Evolutionary conservation across 2,113 vertebrate genomes (phyloP), one percentile per base, ranked within the genome.

Genomic region (Gorsachius goisagi): DNA sequence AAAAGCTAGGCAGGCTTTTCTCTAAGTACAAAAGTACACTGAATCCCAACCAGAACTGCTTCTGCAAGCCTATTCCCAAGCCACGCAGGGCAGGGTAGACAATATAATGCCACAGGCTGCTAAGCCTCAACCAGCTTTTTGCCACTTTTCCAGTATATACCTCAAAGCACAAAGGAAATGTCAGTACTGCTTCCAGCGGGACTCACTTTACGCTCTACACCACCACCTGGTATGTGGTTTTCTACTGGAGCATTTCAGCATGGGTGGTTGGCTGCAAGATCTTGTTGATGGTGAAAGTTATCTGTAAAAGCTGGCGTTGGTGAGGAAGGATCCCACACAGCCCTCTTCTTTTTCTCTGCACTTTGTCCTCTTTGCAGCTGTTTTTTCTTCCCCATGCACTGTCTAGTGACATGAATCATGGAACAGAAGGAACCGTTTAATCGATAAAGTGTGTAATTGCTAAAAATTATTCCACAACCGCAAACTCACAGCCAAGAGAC

Each of bases 391-490:
- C 30, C 26, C 4, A 0, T 49, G 58, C 18, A 55, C 35, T 84
- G 69, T 35, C 80, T 86, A 79, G 50, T 88, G 78, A 88, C 81
- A 93, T 53, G 77, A 94, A 87, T 87, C 76, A 92, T 18, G 50
- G 66, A 94, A 78, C 68, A 93, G 90, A 89, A 94, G 86, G 52
- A 95, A 78, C 12, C 76, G 28, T 88, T 96, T 95, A 95, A 93
- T 95, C 95, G 95, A 75, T 93, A 92, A 77, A 5, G 22, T 76
- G n/a, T 85, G 90, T 95, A 97, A 97, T 93, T 96, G 84, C 69
- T 95, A 85, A 94, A 95, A 96, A 90, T 73, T 89, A 76, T 58
- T 92, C 84, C 80, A 77, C 64, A 67, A 17, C 32, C 4, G 0
- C 84, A 94, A 84, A 80, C 45, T 62, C 55, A 60, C 6, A 67